Percentiles rank a stretch among this genome's conserved stretches.
Evolutionary conservation across 1,140 invertebrate species (phyloP).

Genomic region (Plectrocnemia conspersa): DNA sequence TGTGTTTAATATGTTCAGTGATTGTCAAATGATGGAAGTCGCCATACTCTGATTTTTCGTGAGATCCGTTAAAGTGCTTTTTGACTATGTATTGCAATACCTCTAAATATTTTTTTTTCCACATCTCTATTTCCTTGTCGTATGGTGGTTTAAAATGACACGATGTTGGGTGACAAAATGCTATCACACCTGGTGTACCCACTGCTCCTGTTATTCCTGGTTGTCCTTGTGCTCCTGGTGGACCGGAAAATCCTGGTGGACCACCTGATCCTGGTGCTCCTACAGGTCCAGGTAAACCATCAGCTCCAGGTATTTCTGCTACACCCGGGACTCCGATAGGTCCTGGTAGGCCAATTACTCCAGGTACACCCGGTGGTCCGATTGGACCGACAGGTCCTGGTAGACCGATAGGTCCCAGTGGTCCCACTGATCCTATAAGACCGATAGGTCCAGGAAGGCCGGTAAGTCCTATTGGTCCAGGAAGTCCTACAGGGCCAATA

Average conservation of each 20-base stretch:
- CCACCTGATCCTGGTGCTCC: background rate
- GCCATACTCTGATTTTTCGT: too few relatives aligned
- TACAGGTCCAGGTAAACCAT: background rate
- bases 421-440: conserved; percentile 50
- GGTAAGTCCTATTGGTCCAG: background rate
- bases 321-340: background rate
- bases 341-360: conserved; percentile 4
- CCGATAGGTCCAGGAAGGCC: conserved; percentile 30
- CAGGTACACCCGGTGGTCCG: conserved; percentile 2
- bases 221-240: background rate
- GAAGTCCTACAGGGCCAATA: conserved; percentile 3
- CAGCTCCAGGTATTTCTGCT: background rate
- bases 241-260: background rate
- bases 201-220: background rate
- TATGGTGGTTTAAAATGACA: too few relatives aligned
- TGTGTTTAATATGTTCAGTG: too few relatives aligned
- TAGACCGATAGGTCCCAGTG: conserved; percentile 6
- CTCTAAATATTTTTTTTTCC: too few relatives aligned
- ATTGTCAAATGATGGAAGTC: too few relatives aligned
- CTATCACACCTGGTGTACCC: background rate
- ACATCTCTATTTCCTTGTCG: too few relatives aligned
- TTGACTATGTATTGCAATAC: too few relatives aligned
- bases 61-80: too few relatives aligned
- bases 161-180: too few relatives aligned
- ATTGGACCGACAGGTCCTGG: background rate